Conservation (phyloP, 64 coral and sea anemone genomes). For the Montipora foliosa region DNA sequence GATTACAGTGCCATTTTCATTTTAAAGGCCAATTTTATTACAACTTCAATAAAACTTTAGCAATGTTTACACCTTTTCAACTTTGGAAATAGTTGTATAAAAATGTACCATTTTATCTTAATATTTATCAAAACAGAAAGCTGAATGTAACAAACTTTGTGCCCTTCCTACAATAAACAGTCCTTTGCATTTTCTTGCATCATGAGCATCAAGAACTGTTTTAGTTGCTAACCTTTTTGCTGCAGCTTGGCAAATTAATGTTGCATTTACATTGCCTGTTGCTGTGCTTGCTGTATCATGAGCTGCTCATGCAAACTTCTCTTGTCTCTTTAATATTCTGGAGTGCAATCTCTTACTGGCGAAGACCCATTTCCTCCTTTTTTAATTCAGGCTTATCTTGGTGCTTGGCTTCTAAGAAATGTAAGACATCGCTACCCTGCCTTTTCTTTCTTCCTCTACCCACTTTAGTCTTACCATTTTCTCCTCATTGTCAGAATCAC, state of each 20-base stretch:
- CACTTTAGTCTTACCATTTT: neutral
- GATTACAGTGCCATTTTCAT: too few species aligned
- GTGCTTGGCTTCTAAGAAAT: constrained; percentile 42
- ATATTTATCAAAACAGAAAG: too few species aligned
- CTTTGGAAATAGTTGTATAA: too few species aligned
- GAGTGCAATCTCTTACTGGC: neutral
- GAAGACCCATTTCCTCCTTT: constrained; percentile 28
- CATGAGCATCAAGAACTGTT: neutral
- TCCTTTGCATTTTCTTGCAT: neutral
- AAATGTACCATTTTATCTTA: too few species aligned
- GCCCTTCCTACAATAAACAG: neutral
- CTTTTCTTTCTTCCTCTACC: constrained; percentile 47
- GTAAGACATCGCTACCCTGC: constrained; percentile 10
- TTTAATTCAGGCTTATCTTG: neutral
- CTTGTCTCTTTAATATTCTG: neutral
- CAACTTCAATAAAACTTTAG: too few species aligned
- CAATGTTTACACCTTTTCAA: too few species aligned
- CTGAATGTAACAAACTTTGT: neutral
- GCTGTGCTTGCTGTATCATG: neutral
- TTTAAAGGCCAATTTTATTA: too few species aligned
- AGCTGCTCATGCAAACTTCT: neutral
- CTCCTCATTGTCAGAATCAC: neutral
- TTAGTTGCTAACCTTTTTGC: neutral
- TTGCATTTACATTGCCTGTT: neutral
- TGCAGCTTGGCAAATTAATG: neutral